These are phyloP conservation scores for Aleiodes alternator DNA, from an alignment of 2,888 invertebrate species.

Conservation along the genomic window DNA sequence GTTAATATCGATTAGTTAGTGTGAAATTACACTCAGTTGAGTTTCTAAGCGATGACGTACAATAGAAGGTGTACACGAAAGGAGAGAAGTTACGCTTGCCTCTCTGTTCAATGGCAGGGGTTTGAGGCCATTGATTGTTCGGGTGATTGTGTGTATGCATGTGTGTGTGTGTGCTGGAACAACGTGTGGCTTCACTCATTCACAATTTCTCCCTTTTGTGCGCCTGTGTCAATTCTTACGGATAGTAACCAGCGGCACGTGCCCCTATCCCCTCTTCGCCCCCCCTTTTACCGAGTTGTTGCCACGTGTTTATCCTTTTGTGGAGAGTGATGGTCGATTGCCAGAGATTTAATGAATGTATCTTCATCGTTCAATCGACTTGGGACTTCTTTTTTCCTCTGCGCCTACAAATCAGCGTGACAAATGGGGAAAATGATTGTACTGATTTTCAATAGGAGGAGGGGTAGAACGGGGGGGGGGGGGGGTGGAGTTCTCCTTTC, in stretches of 20 bases:
- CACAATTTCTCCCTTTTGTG: constrained; percentile 17
- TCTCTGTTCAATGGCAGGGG: neutral
- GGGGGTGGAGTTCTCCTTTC: no score
- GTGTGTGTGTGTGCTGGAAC: neutral
- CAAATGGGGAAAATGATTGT: no score
- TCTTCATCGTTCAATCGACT: neutral
- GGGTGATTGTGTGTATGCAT: neutral
- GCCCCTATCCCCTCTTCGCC: neutral
- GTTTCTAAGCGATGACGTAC: constrained; percentile 4
- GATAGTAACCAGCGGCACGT: constrained; percentile 24
- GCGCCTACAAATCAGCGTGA: neutral
- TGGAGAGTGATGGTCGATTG: constrained; percentile 20
- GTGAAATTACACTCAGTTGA: constrained; percentile 10
- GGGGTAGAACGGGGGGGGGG: no score
- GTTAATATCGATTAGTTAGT: constrained; percentile 30
- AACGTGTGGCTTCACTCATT: constrained; percentile 25
- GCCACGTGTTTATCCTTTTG: constrained; percentile 30
- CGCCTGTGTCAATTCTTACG: constrained; percentile 33
- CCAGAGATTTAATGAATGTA: constrained; percentile 21
- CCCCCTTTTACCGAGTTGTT: no score
- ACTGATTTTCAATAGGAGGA: no score
- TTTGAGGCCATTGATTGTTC: neutral
- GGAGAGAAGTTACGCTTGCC: neutral
- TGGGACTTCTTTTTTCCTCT: neutral
- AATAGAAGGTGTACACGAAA: neutral